Evolutionary conservation across 1,140 invertebrate genomes (phyloP).

Genomic region (Drosophila nigromelanica): DNA sequence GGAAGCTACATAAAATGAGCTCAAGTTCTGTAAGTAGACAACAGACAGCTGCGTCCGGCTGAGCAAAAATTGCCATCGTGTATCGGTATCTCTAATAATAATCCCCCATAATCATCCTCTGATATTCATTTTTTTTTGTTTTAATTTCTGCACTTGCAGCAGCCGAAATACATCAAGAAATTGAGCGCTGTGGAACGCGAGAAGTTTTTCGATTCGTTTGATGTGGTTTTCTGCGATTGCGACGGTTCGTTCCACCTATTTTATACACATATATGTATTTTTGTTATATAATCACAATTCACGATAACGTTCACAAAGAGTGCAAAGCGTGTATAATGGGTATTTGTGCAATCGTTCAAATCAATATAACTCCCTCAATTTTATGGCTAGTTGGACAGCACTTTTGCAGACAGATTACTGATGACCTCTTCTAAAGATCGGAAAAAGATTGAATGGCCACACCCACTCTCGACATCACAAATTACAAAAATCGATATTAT

Average conservation of each 20-base stretch:
- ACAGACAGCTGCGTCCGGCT: background rate
- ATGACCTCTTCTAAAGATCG: too few relatives aligned
- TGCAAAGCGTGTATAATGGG: too few relatives aligned
- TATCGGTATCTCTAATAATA: constrained; percentile 6
- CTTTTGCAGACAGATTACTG: too few relatives aligned
- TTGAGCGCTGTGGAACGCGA: constrained; percentile 55
- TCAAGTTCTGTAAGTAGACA: constrained; percentile 25
- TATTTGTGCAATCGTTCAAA: too few relatives aligned
- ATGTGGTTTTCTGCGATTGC: constrained; percentile 84
- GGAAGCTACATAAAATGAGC: constrained; percentile 4
- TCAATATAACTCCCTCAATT: too few relatives aligned
- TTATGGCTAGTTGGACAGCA: too few relatives aligned
- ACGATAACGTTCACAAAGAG: too few relatives aligned
- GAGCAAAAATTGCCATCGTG: background rate
- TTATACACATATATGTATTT: background rate
- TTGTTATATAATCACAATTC: too few relatives aligned
- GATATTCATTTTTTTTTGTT: background rate
- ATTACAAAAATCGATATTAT: too few relatives aligned
- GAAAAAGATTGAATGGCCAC: too few relatives aligned
- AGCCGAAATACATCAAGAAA: constrained; percentile 55
- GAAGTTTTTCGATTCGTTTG: constrained; percentile 84
- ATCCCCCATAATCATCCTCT: background rate
- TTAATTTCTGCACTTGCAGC: background rate
- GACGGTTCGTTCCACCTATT: constrained; percentile 72
- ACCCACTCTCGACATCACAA: too few relatives aligned